Base-by-base conservation (phyloP, 2,797 vertebrate genomes). In the Phrynocephalus vlangalii region DNA sequence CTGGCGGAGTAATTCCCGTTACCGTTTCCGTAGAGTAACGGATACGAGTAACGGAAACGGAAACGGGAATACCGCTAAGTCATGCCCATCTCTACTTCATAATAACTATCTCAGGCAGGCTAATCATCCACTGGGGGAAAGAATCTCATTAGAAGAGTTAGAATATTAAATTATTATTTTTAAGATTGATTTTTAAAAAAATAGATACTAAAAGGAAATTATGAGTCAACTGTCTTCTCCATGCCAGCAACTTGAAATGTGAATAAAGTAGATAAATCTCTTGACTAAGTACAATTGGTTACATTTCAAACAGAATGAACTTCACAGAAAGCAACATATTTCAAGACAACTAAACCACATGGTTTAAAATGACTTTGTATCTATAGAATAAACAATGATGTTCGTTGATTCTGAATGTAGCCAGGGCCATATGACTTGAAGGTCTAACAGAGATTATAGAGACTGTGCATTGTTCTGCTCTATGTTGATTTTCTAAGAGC, bases 221-320 rank as follows among this genome's bases (percentile, higher is more conserved):
- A 72, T 83, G 88, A 85, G n/a, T 30, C 83, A 18, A 1, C 28
- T 82, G 66, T 85, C 22, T 86, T 24, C 71, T 89, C 26, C n/a
- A 30, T 86, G 78, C 80, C 84, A 77, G n/a, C 28, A 75, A 68
- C 91, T 78, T 86, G 90, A 73, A 88, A 63, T 77, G 72, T 90
- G 67, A 92, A 89, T 92, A 91, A 44, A 91, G 88, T 79, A 68
- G 18, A 86, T 78, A 71, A 71, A 48, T 86, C 86, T 44, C 75
- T 90, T 60, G 5, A 66, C 90, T 91, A 85, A 33, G 77, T 92
- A 80, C 1, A 79, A 79, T 38, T 79, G 90, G 83, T 6, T 6
- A 38, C 87, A 86, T 70, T 78, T 48, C 82, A 86, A 77, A 6
- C 2, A 50, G 22, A 76, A 66, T 63, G 28, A 10, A 56, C 50